These are phyloP conservation scores for Tetragnatha versicolor DNA, from an alignment of 1,140 invertebrate species.

Conservation along the genomic window DNA sequence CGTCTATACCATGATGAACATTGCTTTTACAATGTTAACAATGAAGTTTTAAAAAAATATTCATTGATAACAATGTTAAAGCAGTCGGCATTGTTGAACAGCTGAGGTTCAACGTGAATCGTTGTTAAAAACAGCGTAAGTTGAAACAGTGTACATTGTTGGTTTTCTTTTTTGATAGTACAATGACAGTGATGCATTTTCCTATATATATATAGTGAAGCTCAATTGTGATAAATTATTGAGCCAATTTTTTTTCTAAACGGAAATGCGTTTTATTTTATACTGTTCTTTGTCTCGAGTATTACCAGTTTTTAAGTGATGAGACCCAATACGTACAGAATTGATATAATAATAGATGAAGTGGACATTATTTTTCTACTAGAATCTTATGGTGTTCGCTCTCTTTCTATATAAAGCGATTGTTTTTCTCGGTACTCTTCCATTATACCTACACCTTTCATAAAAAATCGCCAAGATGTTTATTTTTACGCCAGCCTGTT, in stretches of 20 bases:
- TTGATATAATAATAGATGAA: slow-evolving; percentile 2
- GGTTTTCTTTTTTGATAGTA: no score
- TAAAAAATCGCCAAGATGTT: no score
- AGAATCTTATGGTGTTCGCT: slow-evolving; percentile 43
- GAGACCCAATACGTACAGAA: not conserved
- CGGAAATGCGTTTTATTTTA: not conserved
- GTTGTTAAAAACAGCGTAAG: not conserved
- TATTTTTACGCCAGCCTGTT: no score
- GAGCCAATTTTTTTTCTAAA: slow-evolving; percentile 9
- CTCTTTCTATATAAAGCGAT: no score
- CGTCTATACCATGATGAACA: no score
- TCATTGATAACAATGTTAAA: not conserved
- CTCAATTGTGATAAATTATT: slow-evolving; percentile 41
- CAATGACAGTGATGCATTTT: slow-evolving; percentile 8
- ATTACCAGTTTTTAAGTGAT: not conserved
- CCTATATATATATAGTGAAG: slow-evolving; percentile 22
- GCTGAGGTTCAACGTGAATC: not conserved
- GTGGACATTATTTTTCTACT: slow-evolving; percentile 45
- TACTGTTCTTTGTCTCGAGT: slow-evolving; percentile 15
- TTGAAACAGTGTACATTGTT: not conserved
- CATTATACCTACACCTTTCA: no score
- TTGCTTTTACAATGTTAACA: no score
- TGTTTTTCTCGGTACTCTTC: no score
- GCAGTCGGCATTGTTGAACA: not conserved
- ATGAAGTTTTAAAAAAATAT: no score